phyloP scores from a whole-genome alignment of 2,888 invertebrate species.

The Mesorhabditis belari region DNA sequence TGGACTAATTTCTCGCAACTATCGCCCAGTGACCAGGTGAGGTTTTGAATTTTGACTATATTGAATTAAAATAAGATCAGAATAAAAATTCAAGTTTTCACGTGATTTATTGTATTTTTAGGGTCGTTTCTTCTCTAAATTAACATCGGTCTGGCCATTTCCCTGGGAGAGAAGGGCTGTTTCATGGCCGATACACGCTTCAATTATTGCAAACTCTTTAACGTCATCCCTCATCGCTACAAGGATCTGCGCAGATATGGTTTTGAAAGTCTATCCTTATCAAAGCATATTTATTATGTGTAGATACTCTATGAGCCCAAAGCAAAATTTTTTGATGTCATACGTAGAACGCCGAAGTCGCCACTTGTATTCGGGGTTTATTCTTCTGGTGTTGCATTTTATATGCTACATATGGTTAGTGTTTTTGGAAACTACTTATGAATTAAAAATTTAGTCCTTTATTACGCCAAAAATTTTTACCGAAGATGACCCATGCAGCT shows the following conservation, averaged over 20 bases:
- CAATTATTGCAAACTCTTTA: slow-evolving; percentile 24
- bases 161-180: slow-evolving; percentile 31
- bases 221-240: slow-evolving; percentile 30
- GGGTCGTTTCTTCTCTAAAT: slow-evolving; percentile 4
- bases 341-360: slow-evolving; percentile 32
- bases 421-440: not conserved
- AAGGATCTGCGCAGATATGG: slow-evolving; percentile 41
- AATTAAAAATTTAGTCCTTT: slow-evolving; percentile 8
- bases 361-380: slow-evolving; percentile 40
- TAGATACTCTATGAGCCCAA: slow-evolving; percentile 21
- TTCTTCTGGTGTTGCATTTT: slow-evolving; percentile 35
- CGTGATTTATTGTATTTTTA: no score
- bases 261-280: slow-evolving; percentile 7
- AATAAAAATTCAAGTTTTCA: no score
- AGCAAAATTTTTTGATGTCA: slow-evolving; percentile 24
- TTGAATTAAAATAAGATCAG: no score
- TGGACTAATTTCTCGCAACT: slow-evolving; percentile 25
- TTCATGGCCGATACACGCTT: slow-evolving; percentile 39
- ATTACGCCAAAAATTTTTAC: slow-evolving; percentile 18
- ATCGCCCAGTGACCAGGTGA: slow-evolving; percentile 17
- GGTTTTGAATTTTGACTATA: no score
- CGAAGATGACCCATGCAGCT: slow-evolving; percentile 21
- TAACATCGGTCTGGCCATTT: slow-evolving; percentile 10
- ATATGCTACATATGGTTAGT: slow-evolving; percentile 31
- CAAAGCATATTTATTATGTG: not conserved